Percentiles rank a stretch among this genome's conserved stretches.
Evolutionary conservation across 2,888 invertebrate genomes (phyloP).

Genomic region (Thecocarcelia acutangulata): DNA sequence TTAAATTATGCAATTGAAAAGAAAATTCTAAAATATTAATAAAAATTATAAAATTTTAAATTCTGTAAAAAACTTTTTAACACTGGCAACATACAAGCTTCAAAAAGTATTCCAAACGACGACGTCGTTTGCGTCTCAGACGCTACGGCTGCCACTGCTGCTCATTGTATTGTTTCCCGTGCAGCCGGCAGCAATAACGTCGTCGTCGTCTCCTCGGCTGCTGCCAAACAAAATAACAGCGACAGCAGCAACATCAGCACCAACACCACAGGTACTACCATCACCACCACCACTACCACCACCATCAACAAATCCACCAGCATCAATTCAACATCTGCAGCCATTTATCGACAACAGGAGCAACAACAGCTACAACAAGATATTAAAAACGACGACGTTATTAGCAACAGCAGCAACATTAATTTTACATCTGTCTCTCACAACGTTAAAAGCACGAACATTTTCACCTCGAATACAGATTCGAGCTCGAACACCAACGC

Average conservation of each 20-base stretch:
- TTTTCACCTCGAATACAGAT: conserved; percentile 12
- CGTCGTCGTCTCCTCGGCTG: conserved; percentile 64
- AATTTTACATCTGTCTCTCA: conserved; percentile 46
- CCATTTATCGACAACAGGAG: conserved; percentile 51
- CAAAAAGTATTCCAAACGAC: conserved; percentile 62
- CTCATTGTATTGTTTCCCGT: conserved; percentile 69
- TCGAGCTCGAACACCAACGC: conserved; percentile 38
- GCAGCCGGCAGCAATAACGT: conserved; percentile 69
- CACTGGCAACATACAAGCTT: conserved; percentile 71
- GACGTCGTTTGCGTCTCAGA: conserved; percentile 70
- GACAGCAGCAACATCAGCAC: conserved; percentile 43
- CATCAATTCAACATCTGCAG: conserved; percentile 61
- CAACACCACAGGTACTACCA: conserved; percentile 39
- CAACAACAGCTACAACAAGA: conserved; percentile 39
- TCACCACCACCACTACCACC: conserved; percentile 31
- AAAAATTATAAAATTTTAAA: conserved; percentile 47
- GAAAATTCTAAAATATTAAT: neutral
- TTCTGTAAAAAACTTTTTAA: conserved; percentile 47
- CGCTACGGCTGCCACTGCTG: conserved; percentile 70
- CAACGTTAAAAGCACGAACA: conserved; percentile 27
- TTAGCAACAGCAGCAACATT: conserved; percentile 50
- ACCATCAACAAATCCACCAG: conserved; percentile 22
- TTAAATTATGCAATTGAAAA: conserved; percentile 16
- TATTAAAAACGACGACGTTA: conserved; percentile 57
- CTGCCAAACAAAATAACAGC: conserved; percentile 21